Evolutionary conservation across 2,113 vertebrate species (phyloP).

Genomic region (Zosterops pallidus): DNA sequence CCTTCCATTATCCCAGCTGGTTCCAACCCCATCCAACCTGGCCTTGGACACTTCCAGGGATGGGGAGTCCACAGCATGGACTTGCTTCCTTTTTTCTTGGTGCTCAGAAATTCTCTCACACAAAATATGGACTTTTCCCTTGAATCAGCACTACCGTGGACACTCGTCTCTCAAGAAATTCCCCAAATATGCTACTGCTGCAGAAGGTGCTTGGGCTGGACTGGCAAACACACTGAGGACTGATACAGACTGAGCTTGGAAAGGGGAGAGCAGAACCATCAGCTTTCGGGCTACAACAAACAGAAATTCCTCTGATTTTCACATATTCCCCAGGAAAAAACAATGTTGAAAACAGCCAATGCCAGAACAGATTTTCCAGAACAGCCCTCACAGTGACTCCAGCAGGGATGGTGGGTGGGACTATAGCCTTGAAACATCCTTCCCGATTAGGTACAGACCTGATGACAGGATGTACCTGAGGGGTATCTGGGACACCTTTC

Average conservation of each 20-base stretch:
- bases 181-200: neutral
- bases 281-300: neutral
- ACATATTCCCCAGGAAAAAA: neutral
- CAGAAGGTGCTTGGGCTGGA: neutral
- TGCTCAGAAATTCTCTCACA: neutral
- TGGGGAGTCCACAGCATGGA: neutral
- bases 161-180: neutral
- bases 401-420: neutral
- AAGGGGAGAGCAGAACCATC: neutral
- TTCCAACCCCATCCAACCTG: neutral
- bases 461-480: no score
- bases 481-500: neutral
- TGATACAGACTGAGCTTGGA: neutral
- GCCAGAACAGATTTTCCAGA: neutral
- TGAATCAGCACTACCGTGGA: neutral
- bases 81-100: neutral
- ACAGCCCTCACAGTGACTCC: neutral
- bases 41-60: neutral
- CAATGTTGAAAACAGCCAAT: neutral
- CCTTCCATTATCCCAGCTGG: neutral
- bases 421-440: neutral
- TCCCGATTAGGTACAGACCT: neutral
- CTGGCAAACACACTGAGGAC: neutral
- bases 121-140: neutral
- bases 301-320: neutral